Percentiles rank a stretch among this genome's conserved stretches.
These are phyloP conservation scores for Mercenaria mercenaria DNA, from an alignment of 1,140 invertebrate genomes.

Conservation along the genomic window DNA sequence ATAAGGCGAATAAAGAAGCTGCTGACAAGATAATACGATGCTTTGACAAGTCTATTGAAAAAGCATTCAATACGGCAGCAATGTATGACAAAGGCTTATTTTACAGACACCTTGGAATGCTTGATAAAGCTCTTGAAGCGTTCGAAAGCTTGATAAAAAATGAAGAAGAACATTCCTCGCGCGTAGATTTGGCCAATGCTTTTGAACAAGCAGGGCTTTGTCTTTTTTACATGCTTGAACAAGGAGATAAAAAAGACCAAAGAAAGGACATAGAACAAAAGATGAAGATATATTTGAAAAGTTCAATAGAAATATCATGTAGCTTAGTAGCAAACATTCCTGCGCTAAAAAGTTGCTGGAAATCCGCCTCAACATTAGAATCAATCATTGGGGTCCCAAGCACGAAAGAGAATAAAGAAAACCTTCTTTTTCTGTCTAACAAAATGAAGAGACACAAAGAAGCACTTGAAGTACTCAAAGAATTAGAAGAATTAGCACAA, in stretches of 20 bases:
- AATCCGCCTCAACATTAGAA: background rate
- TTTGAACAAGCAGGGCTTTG: constrained; percentile 18
- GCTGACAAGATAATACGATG: background rate
- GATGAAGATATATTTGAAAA: constrained; percentile 20
- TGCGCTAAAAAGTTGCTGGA: background rate
- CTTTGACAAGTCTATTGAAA: background rate
- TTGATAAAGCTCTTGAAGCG: background rate
- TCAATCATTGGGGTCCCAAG: background rate
- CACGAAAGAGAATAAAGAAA: background rate
- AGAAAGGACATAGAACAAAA: background rate
- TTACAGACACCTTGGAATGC: background rate
- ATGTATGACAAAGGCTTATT: constrained; percentile 36
- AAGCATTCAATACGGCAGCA: background rate
- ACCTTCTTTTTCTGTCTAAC: no score
- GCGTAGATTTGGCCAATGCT: constrained; percentile 1
- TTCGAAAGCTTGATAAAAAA: constrained; percentile 1
- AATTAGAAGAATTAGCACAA: no score
- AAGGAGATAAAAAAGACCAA: background rate
- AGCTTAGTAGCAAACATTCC: background rate
- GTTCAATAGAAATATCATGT: constrained; percentile 15
- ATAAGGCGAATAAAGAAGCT: background rate
- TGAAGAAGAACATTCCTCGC: background rate
- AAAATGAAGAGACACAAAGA: no score
- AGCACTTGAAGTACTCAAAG: no score
- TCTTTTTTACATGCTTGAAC: background rate